A percentile compares a stretch with the other conserved stretches of the same genome.
Conservation (phyloP, 2,888 invertebrate genomes). For the Pristionchus exspectatus region DNA sequence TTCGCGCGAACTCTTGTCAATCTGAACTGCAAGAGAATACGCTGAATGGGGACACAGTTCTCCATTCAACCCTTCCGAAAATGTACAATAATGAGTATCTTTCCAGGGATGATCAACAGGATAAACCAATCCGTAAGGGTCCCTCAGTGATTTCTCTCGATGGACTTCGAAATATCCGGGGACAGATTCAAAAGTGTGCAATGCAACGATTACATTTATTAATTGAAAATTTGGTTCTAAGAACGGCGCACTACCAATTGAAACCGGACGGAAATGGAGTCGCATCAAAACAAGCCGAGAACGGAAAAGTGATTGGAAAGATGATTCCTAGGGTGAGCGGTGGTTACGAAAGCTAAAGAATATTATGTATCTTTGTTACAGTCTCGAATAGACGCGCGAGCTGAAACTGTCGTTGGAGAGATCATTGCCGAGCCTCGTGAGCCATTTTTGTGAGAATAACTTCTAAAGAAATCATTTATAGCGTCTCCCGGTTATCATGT, state of each 20-base stretch:
- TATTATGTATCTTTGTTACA: neutral
- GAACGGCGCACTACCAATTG: conserved; percentile 34
- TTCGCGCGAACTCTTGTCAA: no score
- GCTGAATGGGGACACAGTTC: no score
- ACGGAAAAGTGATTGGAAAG: conserved; percentile 40
- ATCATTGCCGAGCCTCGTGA: neutral
- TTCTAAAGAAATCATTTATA: neutral
- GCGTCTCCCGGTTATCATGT: neutral
- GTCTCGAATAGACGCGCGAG: conserved; percentile 1
- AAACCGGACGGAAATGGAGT: conserved; percentile 39
- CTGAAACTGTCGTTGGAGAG: conserved; percentile 24
- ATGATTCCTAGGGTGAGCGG: neutral
- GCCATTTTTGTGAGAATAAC: neutral
- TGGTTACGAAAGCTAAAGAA: neutral
- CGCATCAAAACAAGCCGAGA: neutral
- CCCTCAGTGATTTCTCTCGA: conserved; percentile 26
- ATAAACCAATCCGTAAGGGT: conserved; percentile 20
- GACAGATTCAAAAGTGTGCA: conserved; percentile 31
- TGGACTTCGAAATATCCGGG: conserved; percentile 17
- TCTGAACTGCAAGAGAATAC: no score
- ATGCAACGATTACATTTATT: neutral
- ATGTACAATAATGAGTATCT: neutral
- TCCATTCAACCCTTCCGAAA: no score
- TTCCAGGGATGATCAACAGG: neutral
- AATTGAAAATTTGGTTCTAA: neutral